phyloP scores from a whole-genome alignment of 2,113 vertebrate genomes.

The Rhabdomys dilectus region DNA sequence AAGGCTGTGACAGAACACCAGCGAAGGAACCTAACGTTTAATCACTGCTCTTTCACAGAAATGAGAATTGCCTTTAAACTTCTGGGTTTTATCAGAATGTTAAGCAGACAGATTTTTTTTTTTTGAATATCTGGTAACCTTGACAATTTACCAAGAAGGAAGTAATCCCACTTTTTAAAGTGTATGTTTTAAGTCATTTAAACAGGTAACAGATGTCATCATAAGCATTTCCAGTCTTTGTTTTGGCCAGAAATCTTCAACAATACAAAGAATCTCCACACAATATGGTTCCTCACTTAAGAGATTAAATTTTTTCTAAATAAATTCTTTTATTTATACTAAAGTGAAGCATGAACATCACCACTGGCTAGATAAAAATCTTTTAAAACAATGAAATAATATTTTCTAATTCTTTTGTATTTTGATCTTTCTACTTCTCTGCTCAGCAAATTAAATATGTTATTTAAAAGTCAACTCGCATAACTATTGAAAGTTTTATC shows the following conservation, averaged over 20 bases:
- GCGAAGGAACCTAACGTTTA: slow-evolving; percentile 85
- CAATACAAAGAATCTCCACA: slow-evolving; percentile 46
- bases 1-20: slow-evolving; percentile 87
- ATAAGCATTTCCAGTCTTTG: slow-evolving; percentile 59
- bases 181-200: slow-evolving; percentile 65
- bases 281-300: slow-evolving; percentile 46
- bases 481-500: background rate
- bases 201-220: slow-evolving; percentile 73
- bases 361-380: background rate
- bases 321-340: slow-evolving; percentile 38
- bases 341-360: background rate
- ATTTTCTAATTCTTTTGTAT: background rate
- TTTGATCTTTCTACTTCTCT: background rate
- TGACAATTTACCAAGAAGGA: slow-evolving; percentile 44
- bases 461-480: background rate
- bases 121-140: slow-evolving; percentile 42
- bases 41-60: slow-evolving; percentile 83
- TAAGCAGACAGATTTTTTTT: slow-evolving; percentile 72
- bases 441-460: background rate
- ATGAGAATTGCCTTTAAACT: slow-evolving; percentile 82
- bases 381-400: background rate
- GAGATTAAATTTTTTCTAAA: slow-evolving; percentile 46
- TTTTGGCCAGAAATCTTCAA: slow-evolving; percentile 48
- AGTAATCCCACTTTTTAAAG: slow-evolving; percentile 44
- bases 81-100: slow-evolving; percentile 72